Evolutionary conservation across 2,797 vertebrate species (phyloP).

Genomic region (Arvicola amphibius): DNA sequence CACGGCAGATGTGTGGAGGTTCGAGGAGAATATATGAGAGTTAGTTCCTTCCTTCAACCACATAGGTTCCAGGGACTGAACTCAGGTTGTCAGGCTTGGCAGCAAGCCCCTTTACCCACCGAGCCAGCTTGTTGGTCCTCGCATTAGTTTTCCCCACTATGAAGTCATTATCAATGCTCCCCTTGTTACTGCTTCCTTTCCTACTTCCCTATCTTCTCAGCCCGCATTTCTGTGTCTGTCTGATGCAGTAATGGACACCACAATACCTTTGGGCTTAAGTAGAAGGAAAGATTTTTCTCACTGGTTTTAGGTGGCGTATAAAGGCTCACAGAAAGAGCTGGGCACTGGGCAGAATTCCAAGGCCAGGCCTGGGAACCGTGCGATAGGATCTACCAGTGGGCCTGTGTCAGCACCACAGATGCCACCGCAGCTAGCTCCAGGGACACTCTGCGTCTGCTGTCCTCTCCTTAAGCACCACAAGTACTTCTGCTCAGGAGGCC

Average conservation of each 20-base stretch:
- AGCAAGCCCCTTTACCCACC: no score
- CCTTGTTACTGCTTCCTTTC: neutral
- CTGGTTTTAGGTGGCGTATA: slow-evolving; percentile 3
- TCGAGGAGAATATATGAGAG: neutral
- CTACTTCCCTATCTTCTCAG: neutral
- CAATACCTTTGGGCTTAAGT: neutral
- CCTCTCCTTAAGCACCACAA: neutral
- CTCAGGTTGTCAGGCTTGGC: neutral
- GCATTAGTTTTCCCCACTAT: neutral
- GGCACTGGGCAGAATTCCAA: neutral
- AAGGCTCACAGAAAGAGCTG: neutral
- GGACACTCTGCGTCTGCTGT: neutral
- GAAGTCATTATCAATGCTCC: neutral
- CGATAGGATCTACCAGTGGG: neutral
- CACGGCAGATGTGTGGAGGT: neutral
- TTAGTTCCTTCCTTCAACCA: neutral
- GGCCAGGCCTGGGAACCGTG: neutral
- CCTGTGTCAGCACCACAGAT: neutral
- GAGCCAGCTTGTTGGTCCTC: neutral
- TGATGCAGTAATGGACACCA: slow-evolving; percentile 8
- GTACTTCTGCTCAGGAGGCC: neutral
- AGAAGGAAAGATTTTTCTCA: neutral
- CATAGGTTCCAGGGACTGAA: neutral
- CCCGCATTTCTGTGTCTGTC: neutral
- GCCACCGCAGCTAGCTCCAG: neutral